These are phyloP conservation scores for Zoanthus solanderi DNA, from an alignment of 92 coral and sea anemone species.

Conservation along the genomic window DNA sequence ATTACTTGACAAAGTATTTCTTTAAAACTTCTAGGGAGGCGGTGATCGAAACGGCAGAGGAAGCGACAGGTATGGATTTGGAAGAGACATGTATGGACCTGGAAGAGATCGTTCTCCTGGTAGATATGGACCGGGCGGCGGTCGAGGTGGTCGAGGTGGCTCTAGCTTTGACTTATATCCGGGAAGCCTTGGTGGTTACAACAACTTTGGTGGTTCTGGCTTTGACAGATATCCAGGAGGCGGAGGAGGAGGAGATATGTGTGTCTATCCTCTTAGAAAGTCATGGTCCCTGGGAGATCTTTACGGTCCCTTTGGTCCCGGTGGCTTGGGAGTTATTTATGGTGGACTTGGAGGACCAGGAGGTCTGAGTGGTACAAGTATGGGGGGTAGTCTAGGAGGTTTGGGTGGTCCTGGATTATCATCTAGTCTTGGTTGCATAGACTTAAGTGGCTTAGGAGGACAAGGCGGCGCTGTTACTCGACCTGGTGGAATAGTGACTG, in stretches of 20 bases:
- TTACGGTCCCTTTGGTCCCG: too few species aligned
- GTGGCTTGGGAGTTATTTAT: not conserved
- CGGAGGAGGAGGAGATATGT: not conserved
- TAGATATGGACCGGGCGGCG: not conserved
- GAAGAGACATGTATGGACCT: too few species aligned
- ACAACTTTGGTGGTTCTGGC: not conserved
- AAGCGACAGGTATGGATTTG: not conserved
- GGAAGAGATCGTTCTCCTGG: too few species aligned
- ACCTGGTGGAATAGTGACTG: too few species aligned
- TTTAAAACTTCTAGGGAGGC: not conserved
- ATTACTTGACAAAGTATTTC: too few species aligned
- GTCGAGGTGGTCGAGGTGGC: not conserved
- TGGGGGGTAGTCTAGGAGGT: not conserved
- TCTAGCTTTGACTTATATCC: too few species aligned
- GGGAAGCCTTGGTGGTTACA: too few species aligned
- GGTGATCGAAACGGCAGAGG: not conserved
- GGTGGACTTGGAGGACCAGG: conserved; percentile 16
- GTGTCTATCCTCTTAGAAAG: too few species aligned
- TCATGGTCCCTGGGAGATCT: too few species aligned
- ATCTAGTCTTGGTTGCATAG: not conserved
- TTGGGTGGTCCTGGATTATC: not conserved
- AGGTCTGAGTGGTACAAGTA: not conserved
- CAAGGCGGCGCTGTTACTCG: too few species aligned
- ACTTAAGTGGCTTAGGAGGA: too few species aligned
- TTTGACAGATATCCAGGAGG: not conserved